A percentile compares a stretch with the other conserved stretches of the same genome.
These are phyloP conservation scores for Acleris holmiana DNA, from an alignment of 2,888 invertebrate species.

Conservation along the genomic window DNA sequence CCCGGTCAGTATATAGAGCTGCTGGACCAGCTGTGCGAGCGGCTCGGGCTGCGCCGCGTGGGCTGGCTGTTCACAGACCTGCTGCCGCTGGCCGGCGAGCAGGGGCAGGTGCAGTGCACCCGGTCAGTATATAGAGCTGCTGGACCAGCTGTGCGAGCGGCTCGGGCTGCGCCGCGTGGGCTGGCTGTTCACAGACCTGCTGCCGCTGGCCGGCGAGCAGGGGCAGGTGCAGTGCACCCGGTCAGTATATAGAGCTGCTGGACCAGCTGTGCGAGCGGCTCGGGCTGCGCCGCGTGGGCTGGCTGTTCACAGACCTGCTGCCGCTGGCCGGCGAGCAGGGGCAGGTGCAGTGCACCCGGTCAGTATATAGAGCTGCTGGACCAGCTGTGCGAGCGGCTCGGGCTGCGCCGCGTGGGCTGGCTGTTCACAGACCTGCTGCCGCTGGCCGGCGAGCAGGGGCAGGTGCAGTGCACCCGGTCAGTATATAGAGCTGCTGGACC, in stretches of 20 bases:
- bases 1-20: conserved; percentile 70
- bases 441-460: no score
- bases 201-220: not conserved
- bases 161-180: conserved; percentile 86
- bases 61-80: conserved; percentile 99
- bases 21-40: conserved; percentile 91
- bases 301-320: no score
- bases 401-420: no score
- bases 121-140: conserved; percentile 73
- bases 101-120: conserved; percentile 88
- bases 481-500: no score
- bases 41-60: conserved; percentile 90
- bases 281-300: no score
- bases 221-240: conserved; percentile 11
- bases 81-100: conserved; percentile 3
- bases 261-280: no score
- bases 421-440: no score
- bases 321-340: no score
- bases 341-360: no score
- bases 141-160: conserved; percentile 90
- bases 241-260: not conserved
- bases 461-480: no score
- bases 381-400: no score
- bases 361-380: no score
- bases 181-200: conserved; percentile 8